Conservation (phyloP, 2,113 vertebrate genomes). For the Vidua macroura region DNA sequence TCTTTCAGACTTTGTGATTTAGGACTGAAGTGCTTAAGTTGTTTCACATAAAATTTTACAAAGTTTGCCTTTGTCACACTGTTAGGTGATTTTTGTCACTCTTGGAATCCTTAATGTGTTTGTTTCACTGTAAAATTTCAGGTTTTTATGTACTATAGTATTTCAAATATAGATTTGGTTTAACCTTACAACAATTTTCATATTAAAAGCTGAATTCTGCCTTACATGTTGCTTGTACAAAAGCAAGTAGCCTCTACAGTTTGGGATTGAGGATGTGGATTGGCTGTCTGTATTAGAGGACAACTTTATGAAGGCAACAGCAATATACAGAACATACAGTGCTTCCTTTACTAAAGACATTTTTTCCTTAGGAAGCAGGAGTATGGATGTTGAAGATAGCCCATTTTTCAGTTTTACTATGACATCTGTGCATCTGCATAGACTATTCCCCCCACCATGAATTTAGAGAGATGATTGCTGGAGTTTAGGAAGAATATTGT, state of each 20-base stretch:
- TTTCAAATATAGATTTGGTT: not conserved
- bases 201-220: not conserved
- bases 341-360: not conserved
- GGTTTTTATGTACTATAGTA: not conserved
- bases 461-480: not conserved
- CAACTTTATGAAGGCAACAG: not conserved
- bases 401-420: not conserved
- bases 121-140: not conserved
- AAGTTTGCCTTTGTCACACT: not conserved
- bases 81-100: not conserved
- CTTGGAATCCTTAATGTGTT: not conserved
- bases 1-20: conserved; percentile 56
- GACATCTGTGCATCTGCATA: not conserved
- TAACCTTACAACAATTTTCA: not conserved
- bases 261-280: not conserved
- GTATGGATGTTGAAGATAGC: not conserved
- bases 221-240: not conserved
- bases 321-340: not conserved
- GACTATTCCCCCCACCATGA: not conserved
- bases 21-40: not conserved
- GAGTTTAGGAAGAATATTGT: not conserved
- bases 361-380: not conserved
- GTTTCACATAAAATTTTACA: not conserved
- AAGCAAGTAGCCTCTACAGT: not conserved
- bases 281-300: not conserved